A percentile compares a stretch with the other conserved stretches of the same genome.
Conservation (phyloP, 2,113 vertebrate genomes). For the Alethe castanea region DNA sequence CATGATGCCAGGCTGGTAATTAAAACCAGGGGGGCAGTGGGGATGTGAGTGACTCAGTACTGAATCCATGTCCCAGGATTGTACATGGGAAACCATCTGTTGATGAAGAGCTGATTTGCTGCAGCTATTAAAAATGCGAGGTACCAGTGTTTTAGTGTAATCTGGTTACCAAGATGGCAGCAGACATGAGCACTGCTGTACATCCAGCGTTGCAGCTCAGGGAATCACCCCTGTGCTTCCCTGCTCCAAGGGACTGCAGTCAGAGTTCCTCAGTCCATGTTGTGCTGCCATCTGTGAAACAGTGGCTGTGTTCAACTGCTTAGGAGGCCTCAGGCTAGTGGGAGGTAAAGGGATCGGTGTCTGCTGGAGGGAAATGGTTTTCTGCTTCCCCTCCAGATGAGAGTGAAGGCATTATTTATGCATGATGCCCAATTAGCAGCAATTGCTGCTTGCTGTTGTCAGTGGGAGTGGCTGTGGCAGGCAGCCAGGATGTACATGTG, state of each 20-base stretch:
- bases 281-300: not conserved
- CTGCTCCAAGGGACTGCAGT: not conserved
- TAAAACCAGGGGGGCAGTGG: not conserved
- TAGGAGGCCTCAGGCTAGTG: not conserved
- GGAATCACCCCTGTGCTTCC: not conserved
- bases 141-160: rapidly evolving
- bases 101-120: not conserved
- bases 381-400: not conserved
- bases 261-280: rapidly evolving
- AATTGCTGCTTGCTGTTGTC: not conserved
- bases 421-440: conserved; percentile 52
- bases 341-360: not conserved
- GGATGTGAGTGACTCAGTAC: not conserved
- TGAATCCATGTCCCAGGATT: not conserved
- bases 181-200: not conserved
- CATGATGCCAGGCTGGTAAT: not conserved
- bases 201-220: rapidly evolving
- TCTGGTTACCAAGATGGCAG: conserved; percentile 12
- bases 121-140: not conserved
- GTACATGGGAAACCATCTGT: not conserved
- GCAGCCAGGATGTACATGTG: not conserved
- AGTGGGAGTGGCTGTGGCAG: conserved; percentile 39
- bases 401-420: conserved; percentile 32
- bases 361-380: not conserved
- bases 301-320: not conserved